These are phyloP conservation scores for Pachymerium ferrugineum DNA, from an alignment of 2,888 invertebrate genomes.

Conservation along the genomic window DNA sequence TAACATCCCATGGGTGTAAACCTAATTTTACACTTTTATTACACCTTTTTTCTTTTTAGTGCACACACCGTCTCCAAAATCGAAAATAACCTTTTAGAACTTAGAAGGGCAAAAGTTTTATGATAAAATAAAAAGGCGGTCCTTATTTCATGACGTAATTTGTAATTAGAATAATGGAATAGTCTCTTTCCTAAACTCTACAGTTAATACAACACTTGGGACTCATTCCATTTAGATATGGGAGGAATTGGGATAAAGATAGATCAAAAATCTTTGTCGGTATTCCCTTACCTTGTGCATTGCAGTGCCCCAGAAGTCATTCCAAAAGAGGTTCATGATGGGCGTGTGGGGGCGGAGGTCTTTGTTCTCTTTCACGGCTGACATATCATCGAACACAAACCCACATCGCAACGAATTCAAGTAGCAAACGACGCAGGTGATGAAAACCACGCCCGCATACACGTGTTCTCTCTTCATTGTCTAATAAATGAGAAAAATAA, in stretches of 20 bases:
- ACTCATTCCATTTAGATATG: too few relatives aligned
- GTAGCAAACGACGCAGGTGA: slow-evolving; percentile 51
- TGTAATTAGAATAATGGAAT: too few relatives aligned
- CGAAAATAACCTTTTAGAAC: too few relatives aligned
- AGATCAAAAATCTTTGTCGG: neutral
- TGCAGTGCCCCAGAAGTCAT: slow-evolving; percentile 98
- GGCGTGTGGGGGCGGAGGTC: slow-evolving; percentile 88
- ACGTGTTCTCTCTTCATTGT: slow-evolving; percentile 18
- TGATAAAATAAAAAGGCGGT: too few relatives aligned
- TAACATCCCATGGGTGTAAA: too few relatives aligned
- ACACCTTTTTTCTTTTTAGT: too few relatives aligned
- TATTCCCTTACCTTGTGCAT: slow-evolving; percentile 77
- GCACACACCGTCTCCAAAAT: too few relatives aligned
- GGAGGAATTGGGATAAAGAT: neutral
- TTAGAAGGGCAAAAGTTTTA: too few relatives aligned
- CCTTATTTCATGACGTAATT: too few relatives aligned
- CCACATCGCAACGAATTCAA: slow-evolving; percentile 88
- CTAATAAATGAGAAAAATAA: neutral
- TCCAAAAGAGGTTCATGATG: slow-evolving; percentile 80
- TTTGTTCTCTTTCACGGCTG: slow-evolving; percentile 93
- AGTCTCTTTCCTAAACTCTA: too few relatives aligned
- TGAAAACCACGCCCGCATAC: slow-evolving; percentile 33
- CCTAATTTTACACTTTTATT: too few relatives aligned
- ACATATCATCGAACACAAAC: slow-evolving; percentile 95
- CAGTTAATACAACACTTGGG: too few relatives aligned